Percentiles rank a stretch among this genome's conserved stretches.
Evolutionary conservation across 2,888 invertebrate species (phyloP).

Genomic region (Tiliacea aurago): DNA sequence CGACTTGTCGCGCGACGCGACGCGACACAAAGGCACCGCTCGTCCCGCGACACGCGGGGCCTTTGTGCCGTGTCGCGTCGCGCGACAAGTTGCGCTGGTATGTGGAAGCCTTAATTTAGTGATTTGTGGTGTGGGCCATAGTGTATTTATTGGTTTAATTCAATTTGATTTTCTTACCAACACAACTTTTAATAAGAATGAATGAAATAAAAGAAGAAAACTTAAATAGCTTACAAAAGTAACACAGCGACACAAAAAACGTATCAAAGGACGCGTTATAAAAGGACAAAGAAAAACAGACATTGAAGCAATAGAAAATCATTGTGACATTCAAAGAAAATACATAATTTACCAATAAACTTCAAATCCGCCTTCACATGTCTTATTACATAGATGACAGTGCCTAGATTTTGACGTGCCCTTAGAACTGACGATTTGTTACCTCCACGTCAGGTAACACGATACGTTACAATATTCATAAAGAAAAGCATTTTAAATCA

Average conservation of each 20-base stretch:
- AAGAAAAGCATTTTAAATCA: constrained; percentile 14
- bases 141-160: background rate
- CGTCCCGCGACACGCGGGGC: too few species aligned
- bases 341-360: background rate
- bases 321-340: background rate
- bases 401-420: background rate
- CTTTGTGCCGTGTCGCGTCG: too few species aligned
- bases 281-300: background rate
- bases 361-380: background rate
- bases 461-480: constrained; percentile 13
- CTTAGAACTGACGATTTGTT: background rate
- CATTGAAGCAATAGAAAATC: background rate
- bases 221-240: background rate
- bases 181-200: background rate
- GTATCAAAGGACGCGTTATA: background rate
- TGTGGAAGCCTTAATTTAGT: too few species aligned
- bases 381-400: background rate
- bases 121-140: background rate
- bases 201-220: background rate
- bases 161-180: background rate
- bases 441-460: background rate
- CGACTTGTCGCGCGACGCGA: too few species aligned
- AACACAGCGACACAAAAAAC: too few species aligned
- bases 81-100: too few species aligned
- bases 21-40: too few species aligned